Evolutionary conservation across 2,888 invertebrate species (phyloP).

Genomic region (Aporophyla lueneburgensis): DNA sequence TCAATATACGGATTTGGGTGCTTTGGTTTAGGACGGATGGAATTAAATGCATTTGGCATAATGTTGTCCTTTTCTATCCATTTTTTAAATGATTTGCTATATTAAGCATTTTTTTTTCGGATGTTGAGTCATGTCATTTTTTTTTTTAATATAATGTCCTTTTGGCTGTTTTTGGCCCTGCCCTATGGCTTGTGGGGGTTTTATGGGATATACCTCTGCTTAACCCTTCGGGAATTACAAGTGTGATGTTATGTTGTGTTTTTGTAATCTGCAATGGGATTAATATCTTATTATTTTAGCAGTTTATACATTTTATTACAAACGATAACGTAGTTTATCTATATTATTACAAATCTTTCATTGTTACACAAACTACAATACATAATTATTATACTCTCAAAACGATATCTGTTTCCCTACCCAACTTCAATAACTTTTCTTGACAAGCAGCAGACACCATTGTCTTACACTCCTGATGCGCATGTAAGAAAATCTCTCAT

Average conservation of each 20-base stretch:
- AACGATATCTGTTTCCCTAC: background rate
- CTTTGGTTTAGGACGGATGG: background rate
- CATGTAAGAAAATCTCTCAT: slow-evolving; percentile 32
- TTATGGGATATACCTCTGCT: background rate
- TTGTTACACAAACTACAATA: background rate
- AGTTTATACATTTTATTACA: background rate
- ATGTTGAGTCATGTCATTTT: no score
- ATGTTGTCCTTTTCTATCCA: background rate
- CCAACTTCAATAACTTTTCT: slow-evolving; percentile 1
- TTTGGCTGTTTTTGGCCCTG: background rate
- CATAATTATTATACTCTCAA: background rate
- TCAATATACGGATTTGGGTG: background rate
- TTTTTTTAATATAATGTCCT: background rate
- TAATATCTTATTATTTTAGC: background rate
- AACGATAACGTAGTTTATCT: background rate
- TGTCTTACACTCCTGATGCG: slow-evolving; percentile 26
- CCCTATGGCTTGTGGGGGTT: background rate
- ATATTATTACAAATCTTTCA: background rate
- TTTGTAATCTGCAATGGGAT: background rate
- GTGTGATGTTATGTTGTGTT: background rate
- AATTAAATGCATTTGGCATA: background rate
- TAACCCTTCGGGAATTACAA: background rate
- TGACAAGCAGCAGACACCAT: slow-evolving; percentile 16
- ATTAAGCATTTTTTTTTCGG: no score
- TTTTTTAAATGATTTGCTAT: no score